Conservation (phyloP, 2,797 vertebrate genomes). For the Neoniphon sammara region DNA sequence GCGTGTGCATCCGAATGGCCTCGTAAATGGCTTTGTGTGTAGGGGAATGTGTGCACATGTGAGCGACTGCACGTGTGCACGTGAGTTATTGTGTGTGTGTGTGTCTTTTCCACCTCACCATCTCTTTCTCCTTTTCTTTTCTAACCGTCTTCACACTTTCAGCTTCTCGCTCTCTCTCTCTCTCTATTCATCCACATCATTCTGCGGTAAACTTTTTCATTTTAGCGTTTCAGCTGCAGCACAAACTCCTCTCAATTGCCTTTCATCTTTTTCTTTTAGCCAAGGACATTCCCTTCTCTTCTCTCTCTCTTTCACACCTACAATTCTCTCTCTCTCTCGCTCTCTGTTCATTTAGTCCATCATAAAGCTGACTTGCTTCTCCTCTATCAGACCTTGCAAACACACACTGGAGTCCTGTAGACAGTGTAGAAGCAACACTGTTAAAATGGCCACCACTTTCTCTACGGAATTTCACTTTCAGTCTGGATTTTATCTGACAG, state of each 20-base stretch:
- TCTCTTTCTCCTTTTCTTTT: constrained; percentile 21
- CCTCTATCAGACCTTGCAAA: constrained; percentile 30
- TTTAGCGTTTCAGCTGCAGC: constrained; percentile 8
- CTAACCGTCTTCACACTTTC: constrained; percentile 12
- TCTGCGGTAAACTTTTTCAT: constrained; percentile 44
- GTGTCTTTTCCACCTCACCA: neutral
- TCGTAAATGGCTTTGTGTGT: neutral
- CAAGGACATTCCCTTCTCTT: neutral
- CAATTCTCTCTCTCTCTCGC: constrained; percentile 1
- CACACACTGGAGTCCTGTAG: constrained; percentile 7
- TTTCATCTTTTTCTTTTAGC: constrained; percentile 28
- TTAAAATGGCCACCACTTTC: no score
- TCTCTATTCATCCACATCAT: constrained; percentile 20
- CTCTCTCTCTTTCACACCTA: constrained; percentile 2
- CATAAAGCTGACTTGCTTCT: constrained; percentile 8
- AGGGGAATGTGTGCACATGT: no score
- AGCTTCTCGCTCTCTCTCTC: constrained; percentile 6
- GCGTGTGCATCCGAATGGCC: neutral
- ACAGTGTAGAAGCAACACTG: neutral
- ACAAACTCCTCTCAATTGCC: neutral
- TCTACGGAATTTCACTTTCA: no score
- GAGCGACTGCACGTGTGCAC: no score
- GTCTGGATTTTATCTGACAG: no score
- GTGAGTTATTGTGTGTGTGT: constrained; percentile 16
- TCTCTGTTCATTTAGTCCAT: constrained; percentile 4